Evolutionary conservation across 2,113 vertebrate species (phyloP), one percentile per base, ranked within the genome.

Genomic region (Apus apus): DNA sequence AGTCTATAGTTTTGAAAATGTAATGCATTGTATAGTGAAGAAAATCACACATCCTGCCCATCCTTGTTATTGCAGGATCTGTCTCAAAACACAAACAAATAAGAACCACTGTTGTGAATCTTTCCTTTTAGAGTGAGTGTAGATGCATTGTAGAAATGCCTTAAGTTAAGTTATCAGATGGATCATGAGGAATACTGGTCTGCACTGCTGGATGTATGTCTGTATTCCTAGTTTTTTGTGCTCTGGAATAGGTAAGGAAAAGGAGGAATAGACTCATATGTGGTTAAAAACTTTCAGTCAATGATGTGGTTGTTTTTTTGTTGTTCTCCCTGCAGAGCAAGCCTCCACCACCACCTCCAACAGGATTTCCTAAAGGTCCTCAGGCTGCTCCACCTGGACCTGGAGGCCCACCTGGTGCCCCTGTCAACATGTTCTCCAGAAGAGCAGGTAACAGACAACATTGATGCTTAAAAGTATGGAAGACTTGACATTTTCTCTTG

Each of bases 401-500:
- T 5, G 92, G 95, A 2, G 96, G 91, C 8, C 97, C 97, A 2
- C 97, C 98, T 1, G 56, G 93, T 36, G 80, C 98, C 92, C 61
- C 97, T 67, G 98, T 99, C 82, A 99, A 99, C 36, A 97, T 99
- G 73, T 99, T 99, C 96, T 99, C 99, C 80, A 99, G 98, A 93
- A 99, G 97, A 98, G 99, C 99, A 98, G 99, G 99, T 99, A 97
- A 67, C 26, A 29, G 26, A 7, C 32, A 40, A 7, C 15, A 15
- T 4, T 50, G 12, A 7, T 50, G 13, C 34, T n/a, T n/a, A 11
- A 65, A 36, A 6, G n/a, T 36, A 18, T 26, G 17, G 30, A 70
- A 79, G 25, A 30, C 34, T 87, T 73, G 15, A 17, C 13, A 11
- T 36, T 70, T 90, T 60, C 30, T 75, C 8, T 26, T 74, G 51